phyloP scores from a whole-genome alignment of 1,140 invertebrate species.

The Zaprionus nigranus region DNA sequence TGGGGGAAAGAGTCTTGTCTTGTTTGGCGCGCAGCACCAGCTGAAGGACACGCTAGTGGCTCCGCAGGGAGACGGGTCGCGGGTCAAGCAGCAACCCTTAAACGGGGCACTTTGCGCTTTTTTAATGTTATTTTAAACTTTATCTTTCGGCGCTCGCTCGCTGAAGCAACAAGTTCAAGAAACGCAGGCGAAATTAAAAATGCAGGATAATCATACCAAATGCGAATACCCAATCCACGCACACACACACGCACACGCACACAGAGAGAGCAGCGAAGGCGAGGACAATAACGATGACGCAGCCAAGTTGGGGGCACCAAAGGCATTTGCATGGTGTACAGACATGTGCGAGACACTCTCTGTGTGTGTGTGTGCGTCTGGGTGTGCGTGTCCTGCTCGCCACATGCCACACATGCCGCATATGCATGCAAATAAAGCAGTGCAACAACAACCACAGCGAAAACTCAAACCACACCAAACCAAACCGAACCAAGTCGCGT shows the following conservation, averaged over 20 bases:
- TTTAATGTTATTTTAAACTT: slow-evolving; percentile 52
- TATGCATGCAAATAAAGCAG: slow-evolving; percentile 66
- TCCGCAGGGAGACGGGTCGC: background rate
- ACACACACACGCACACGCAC: slow-evolving; percentile 5
- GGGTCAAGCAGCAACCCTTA: slow-evolving; percentile 37
- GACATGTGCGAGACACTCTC: slow-evolving; percentile 30
- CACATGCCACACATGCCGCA: slow-evolving; percentile 37
- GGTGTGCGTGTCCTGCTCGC: slow-evolving; percentile 38
- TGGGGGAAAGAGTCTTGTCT: slow-evolving; percentile 15
- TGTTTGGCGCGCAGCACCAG: slow-evolving; percentile 30
- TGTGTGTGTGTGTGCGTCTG: slow-evolving; percentile 18
- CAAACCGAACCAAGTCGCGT: slow-evolving; percentile 67
- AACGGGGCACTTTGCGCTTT: slow-evolving; percentile 16
- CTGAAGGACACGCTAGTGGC: slow-evolving; percentile 13
- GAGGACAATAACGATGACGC: slow-evolving; percentile 44
- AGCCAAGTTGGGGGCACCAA: slow-evolving; percentile 47
- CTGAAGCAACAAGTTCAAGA: slow-evolving; percentile 72
- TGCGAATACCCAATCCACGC: slow-evolving; percentile 14
- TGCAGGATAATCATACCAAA: slow-evolving; percentile 62
- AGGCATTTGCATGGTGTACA: slow-evolving; percentile 70
- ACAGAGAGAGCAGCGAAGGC: slow-evolving; percentile 18
- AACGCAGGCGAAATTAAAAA: slow-evolving; percentile 56
- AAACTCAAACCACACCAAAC: slow-evolving; percentile 43
- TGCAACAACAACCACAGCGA: slow-evolving; percentile 52
- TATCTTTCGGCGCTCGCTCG: slow-evolving; percentile 48